A percentile compares a stretch with the other conserved stretches of the same genome.
Conservation (phyloP, 2,113 vertebrate species). For the Oreochromis tanganicae region DNA sequence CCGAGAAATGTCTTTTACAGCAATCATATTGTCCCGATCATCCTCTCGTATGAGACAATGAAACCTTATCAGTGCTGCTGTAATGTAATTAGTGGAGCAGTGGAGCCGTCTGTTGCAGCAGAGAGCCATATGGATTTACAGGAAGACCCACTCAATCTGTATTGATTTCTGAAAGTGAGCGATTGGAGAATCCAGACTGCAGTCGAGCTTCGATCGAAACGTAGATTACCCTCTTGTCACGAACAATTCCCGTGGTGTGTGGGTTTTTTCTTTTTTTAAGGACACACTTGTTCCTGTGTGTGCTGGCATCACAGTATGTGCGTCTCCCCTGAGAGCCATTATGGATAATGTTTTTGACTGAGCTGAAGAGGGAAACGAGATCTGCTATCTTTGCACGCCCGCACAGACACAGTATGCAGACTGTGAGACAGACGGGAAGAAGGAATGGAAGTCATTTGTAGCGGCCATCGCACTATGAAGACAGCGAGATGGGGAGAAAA, state of each 20-base stretch:
- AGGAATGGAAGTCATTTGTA: neutral
- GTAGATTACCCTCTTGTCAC: neutral
- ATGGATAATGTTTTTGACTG: conserved; percentile 3
- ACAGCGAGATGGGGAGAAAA: conserved; percentile 14
- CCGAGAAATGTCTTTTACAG: neutral
- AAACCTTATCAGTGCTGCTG: conserved; percentile 5
- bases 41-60: neutral
- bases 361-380: neutral
- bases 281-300: neutral
- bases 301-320: neutral
- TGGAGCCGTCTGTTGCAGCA: neutral
- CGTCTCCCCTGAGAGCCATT: neutral
- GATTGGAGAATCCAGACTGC: neutral
- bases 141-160: conserved; percentile 14
- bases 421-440: neutral
- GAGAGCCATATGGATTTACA: conserved; percentile 16
- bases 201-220: conserved; percentile 1
- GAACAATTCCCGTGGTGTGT: neutral
- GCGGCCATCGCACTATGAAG: neutral
- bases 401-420: neutral
- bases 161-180: conserved; percentile 35
- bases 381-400: neutral
- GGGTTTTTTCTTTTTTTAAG: neutral
- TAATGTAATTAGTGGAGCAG: conserved; percentile 16
- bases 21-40: neutral